Base-by-base conservation (phyloP, 2,113 vertebrate genomes). In the Rafetus swinhoei region DNA sequence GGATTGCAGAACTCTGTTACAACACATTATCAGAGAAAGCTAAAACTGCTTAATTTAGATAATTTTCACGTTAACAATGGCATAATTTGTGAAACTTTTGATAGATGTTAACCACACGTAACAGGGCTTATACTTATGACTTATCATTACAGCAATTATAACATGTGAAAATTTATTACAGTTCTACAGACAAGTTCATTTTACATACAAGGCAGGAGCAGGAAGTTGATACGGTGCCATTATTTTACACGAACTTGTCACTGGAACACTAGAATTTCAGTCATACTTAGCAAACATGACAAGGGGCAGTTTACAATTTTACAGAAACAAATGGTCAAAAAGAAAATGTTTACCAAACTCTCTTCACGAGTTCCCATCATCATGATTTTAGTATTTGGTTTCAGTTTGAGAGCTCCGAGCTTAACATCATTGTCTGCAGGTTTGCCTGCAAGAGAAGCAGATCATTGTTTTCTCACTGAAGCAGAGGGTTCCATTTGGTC, bases 361-460 rank as follows among this genome's bases (percentile, higher is more conserved):
- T 99, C 99, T 93, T 99, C 99, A 98, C 99, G 99, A 96, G 98
- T 99, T 86, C 99, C 99, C 99, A 99, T 99, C 99, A 99, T 99
- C 99, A 99, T 99, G 95, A 99, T 99, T 98, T 99, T 99, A 84
- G 99, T 99, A 98, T 99, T 99, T 89, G 99, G 99, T 98, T 99
- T 99, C 93, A 99, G 97, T 97, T 99, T 99, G 90, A 99, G 98
- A 86, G 98, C 98, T 93, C 99, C 99, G 97, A 99, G 98, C 96
- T 99, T 99, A 96, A 99, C 98, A 88, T 99, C 99, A 98, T 99
- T 99, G 92, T 99, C 99, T 94, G 99, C 99, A 94, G 99, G 98
- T 98, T 99, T 99, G 95, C 99, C 99, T 99, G 92, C 79, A 98
- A 98, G 35, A 93, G 18, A 96, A 98, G 84, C 69, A 98, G 92